Conservation (phyloP, 2,113 vertebrate species). For the Suricata suricatta region DNA sequence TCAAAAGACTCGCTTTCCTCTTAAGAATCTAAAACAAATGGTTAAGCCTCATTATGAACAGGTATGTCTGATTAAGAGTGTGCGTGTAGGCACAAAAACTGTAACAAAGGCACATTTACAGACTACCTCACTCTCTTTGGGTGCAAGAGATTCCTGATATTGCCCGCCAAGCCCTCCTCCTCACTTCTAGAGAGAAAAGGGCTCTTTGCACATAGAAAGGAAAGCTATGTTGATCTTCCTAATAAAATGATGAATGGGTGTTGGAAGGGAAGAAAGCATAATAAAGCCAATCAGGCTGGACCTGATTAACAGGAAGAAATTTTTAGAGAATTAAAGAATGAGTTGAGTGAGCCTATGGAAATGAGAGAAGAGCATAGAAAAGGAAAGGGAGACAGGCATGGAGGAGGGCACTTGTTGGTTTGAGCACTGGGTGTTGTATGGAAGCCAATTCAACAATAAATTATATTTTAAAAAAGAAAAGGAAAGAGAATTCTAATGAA, state of each 20-base stretch:
- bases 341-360: background rate
- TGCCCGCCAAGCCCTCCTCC: background rate
- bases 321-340: background rate
- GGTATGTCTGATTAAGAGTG: background rate
- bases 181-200: background rate
- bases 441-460: no score
- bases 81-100: background rate
- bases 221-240: background rate
- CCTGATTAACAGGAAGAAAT: background rate
- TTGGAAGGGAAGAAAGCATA: background rate
- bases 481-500: background rate
- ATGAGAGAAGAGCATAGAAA: background rate
- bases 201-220: background rate
- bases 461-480: background rate
- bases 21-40: background rate
- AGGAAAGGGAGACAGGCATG: no score
- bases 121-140: background rate
- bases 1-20: background rate
- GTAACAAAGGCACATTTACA: background rate
- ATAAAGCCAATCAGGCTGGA: background rate
- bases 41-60: background rate
- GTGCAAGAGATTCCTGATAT: background rate
- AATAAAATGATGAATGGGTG: background rate
- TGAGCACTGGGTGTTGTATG: no score
- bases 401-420: no score